phyloP scores from a whole-genome alignment of 2,797 vertebrate species.

The Numenius phaeopus region DNA sequence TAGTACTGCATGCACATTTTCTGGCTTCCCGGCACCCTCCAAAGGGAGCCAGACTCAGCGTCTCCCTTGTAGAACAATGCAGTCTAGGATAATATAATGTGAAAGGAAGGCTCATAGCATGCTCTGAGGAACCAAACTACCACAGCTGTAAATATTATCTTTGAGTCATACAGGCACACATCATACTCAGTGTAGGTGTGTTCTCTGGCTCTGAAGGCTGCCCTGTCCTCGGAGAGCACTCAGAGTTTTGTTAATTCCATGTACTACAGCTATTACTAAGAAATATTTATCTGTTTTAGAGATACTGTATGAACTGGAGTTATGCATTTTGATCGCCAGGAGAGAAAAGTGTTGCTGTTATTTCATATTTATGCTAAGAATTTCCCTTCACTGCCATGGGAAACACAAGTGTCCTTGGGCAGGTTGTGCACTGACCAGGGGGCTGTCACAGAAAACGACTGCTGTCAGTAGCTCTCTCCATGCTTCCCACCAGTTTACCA shows the following conservation, averaged over 20 bases:
- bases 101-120: constrained; percentile 10
- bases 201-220: constrained; percentile 16
- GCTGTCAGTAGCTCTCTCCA: not conserved
- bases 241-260: constrained; percentile 2
- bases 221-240: constrained; percentile 5
- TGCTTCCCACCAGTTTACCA: not conserved
- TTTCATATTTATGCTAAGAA: not conserved
- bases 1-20: not conserved
- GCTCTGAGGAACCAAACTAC: not conserved
- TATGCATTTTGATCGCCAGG: not conserved
- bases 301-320: not conserved
- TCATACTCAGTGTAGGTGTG: constrained; percentile 2
- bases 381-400: fast-evolving
- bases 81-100: not conserved
- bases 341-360: not conserved
- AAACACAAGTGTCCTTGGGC: not conserved
- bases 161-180: constrained; percentile 22
- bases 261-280: not conserved
- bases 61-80: constrained; percentile 34
- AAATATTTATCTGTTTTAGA: not conserved
- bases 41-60: not conserved
- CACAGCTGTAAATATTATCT: constrained; percentile 47
- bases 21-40: not conserved
- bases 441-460: not conserved
- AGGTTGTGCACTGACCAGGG: not conserved